Conservation (phyloP, 1,140 invertebrate genomes). For the Eurosta solidaginis region DNA sequence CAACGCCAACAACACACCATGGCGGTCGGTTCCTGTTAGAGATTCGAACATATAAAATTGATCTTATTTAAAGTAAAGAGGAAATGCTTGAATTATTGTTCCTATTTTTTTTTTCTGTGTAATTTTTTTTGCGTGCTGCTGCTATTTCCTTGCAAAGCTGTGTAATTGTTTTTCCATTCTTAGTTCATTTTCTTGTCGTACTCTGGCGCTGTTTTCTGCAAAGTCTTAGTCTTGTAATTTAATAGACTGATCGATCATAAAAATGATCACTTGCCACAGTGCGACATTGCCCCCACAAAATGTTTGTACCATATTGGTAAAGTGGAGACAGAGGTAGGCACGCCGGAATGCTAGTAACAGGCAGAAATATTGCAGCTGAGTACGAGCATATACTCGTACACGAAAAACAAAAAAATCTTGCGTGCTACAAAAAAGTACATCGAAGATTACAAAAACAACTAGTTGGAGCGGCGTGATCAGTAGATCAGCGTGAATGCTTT, state of each 20-base stretch:
- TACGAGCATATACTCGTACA: too few relatives aligned
- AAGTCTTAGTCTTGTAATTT: conserved; percentile 30
- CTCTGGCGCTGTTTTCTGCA: neutral
- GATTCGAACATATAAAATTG: neutral
- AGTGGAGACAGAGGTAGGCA: neutral
- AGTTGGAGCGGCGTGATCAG: conserved; percentile 3
- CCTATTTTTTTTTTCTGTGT: conserved; percentile 21
- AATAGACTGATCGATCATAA: conserved; percentile 40
- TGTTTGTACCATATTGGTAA: neutral
- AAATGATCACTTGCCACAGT: conserved; percentile 32
- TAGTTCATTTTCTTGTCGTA: conserved; percentile 3
- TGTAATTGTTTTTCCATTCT: conserved; percentile 23
- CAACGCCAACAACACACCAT: neutral
- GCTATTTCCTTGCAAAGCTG: neutral
- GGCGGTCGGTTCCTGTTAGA: neutral
- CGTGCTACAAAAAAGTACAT: neutral
- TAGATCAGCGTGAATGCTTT: neutral
- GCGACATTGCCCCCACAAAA: conserved; percentile 26
- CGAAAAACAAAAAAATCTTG: neutral
- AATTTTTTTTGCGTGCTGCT: conserved; percentile 4
- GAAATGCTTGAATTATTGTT: conserved; percentile 14
- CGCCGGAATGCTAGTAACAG: neutral
- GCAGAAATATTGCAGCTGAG: neutral
- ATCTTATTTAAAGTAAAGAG: neutral
- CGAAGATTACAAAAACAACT: neutral